Percentiles rank a stretch among this genome's conserved stretches.
Conservation (phyloP, 2,888 invertebrate species). For the Sphaerolaimus hirsutus region DNA sequence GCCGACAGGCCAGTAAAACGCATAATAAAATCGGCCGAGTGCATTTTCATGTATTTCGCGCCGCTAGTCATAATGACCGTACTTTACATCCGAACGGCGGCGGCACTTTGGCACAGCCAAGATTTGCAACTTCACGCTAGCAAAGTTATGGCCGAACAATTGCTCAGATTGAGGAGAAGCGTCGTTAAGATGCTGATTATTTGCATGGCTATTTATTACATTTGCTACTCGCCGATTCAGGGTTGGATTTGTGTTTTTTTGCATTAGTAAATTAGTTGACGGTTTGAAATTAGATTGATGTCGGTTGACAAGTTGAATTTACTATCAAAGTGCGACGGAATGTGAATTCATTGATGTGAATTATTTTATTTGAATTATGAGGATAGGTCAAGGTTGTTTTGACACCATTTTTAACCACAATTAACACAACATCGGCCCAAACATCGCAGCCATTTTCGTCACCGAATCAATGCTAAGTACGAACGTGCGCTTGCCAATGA, state of each 20-base stretch:
- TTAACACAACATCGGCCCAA: too few relatives aligned
- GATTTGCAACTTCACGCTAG: neutral
- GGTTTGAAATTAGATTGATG: neutral
- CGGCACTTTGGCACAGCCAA: too few relatives aligned
- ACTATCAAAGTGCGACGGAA: too few relatives aligned
- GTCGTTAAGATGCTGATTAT: constrained; percentile 30
- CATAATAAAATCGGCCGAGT: too few relatives aligned
- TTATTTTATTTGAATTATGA: too few relatives aligned
- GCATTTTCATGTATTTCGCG: constrained; percentile 12
- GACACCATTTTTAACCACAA: too few relatives aligned
- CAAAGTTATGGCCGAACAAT: neutral
- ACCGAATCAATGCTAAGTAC: constrained; percentile 14
- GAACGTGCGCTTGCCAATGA: constrained; percentile 17
- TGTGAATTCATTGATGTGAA: too few relatives aligned
- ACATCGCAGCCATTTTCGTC: constrained; percentile 17
- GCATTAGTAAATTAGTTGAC: too few relatives aligned
- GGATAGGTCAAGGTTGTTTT: too few relatives aligned
- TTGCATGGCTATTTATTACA: constrained; percentile 27
- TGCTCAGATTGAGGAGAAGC: constrained; percentile 19
- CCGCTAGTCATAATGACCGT: constrained; percentile 13
- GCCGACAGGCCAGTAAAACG: too few relatives aligned
- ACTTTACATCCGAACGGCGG: constrained; percentile 9
- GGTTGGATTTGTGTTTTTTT: constrained; percentile 2
- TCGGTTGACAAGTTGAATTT: neutral
- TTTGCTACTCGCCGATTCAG: constrained; percentile 29